These are phyloP conservation scores for Horisme vitalbata DNA, from an alignment of 2,888 invertebrate species.

Conservation along the genomic window DNA sequence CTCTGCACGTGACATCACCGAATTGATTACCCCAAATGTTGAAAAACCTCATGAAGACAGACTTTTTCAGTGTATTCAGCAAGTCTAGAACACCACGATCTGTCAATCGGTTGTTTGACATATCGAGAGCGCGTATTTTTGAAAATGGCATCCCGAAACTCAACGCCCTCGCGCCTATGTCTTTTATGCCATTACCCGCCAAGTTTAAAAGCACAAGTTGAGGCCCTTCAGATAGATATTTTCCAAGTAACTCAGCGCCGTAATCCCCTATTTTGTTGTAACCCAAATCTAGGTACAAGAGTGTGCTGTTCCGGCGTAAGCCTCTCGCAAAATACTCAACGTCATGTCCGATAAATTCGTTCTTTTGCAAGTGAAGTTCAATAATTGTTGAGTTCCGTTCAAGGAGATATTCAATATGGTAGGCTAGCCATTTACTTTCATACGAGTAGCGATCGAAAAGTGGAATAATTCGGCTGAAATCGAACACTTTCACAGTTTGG, in stretches of 20 bases:
- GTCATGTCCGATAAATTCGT: slow-evolving; percentile 83
- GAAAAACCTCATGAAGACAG: slow-evolving; percentile 59
- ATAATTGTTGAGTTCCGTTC: slow-evolving; percentile 66
- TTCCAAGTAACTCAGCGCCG: slow-evolving; percentile 77
- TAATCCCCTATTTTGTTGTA: slow-evolving; percentile 84
- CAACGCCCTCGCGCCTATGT: slow-evolving; percentile 81
- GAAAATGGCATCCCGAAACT: slow-evolving; percentile 82
- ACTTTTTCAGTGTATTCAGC: slow-evolving; percentile 82
- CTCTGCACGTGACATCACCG: slow-evolving; percentile 61
- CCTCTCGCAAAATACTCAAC: slow-evolving; percentile 81
- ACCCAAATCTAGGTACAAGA: slow-evolving; percentile 83
- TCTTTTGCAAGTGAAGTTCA: slow-evolving; percentile 84
- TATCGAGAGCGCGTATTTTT: slow-evolving; percentile 81
- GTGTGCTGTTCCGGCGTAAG: slow-evolving; percentile 70
- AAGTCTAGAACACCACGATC: slow-evolving; percentile 79
- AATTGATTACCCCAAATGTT: slow-evolving; percentile 72
- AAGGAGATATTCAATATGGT: slow-evolving; percentile 70
- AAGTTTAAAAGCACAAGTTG: slow-evolving; percentile 77
- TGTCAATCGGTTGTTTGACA: slow-evolving; percentile 80
- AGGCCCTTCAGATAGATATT: slow-evolving; percentile 78
- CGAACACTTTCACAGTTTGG: slow-evolving; percentile 58
- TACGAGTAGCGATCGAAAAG: slow-evolving; percentile 63
- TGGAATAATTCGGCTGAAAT: slow-evolving; percentile 65
- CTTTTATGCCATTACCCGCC: slow-evolving; percentile 80
- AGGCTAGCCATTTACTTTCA: slow-evolving; percentile 76